Percentiles rank a stretch among this genome's conserved stretches.
phyloP scores from a whole-genome alignment of 2,113 vertebrate genomes.

The Mus spicilegus region DNA sequence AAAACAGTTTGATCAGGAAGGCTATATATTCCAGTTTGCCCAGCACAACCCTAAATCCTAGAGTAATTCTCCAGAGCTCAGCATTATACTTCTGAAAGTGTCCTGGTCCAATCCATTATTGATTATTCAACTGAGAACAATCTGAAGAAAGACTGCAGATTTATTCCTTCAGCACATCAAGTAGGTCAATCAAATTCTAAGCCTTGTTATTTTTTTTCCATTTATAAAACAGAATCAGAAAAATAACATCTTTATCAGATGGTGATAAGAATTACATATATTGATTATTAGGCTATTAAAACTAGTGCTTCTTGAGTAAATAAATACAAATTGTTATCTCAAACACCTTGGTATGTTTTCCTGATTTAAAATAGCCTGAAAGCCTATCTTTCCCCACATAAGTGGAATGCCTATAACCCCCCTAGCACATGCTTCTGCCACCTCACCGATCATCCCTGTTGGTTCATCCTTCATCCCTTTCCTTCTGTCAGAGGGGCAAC shows the following conservation, averaged over 20 bases:
- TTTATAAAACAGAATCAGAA: background rate
- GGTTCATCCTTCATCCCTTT: background rate
- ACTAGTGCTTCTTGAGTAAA: background rate
- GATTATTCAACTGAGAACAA: background rate
- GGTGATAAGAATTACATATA: background rate
- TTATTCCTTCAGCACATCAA: background rate
- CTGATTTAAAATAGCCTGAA: background rate
- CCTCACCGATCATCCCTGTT: background rate
- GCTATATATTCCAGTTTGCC: background rate
- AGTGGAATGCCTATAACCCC: background rate
- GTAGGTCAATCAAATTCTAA: background rate
- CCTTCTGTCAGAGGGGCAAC: background rate
- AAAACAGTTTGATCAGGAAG: background rate
- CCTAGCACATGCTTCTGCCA: rapidly evolving
- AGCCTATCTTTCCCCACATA: background rate
- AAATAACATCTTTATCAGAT: background rate
- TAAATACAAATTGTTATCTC: background rate
- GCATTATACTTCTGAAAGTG: background rate
- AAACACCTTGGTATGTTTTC: background rate
- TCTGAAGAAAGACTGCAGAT: background rate
- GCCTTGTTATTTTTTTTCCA: background rate
- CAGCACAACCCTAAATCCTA: background rate
- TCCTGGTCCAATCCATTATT: background rate
- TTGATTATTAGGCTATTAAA: background rate
- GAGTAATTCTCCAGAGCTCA: background rate